Percentiles rank a stretch among this genome's conserved stretches.
These are phyloP conservation scores for Podarcis cretensis DNA, from an alignment of 2,113 vertebrate genomes.

Conservation along the genomic window DNA sequence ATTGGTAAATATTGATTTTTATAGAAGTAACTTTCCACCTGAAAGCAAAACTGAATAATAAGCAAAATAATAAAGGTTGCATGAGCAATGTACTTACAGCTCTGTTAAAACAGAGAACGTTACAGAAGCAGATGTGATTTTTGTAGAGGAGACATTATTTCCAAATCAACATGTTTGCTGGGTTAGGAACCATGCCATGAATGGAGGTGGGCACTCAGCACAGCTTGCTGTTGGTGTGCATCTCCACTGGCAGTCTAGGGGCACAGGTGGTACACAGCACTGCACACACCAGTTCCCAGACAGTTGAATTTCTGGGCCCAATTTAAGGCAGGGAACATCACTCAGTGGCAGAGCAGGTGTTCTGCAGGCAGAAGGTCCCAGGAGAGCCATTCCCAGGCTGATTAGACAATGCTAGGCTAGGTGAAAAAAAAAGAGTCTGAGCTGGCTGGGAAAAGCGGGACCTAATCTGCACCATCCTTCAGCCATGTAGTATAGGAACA, in stretches of 20 bases:
- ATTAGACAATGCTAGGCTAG: background rate
- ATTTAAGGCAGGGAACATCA: background rate
- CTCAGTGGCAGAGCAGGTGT: background rate
- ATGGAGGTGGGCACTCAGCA: background rate
- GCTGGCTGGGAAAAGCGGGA: background rate
- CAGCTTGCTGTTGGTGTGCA: background rate
- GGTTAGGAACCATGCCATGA: background rate
- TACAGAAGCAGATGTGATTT: background rate
- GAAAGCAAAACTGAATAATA: conserved; percentile 4
- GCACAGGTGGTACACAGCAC: background rate
- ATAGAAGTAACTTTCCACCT: background rate
- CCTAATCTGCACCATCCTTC: background rate
- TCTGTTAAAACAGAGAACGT: background rate
- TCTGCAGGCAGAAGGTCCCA: background rate
- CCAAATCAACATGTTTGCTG: background rate
- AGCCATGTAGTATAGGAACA: background rate
- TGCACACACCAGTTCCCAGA: background rate
- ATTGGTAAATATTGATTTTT: conserved; percentile 15
- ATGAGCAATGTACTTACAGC: background rate
- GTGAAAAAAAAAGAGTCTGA: background rate
- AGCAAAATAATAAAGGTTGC: background rate
- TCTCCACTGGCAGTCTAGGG: background rate
- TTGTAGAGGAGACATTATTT: background rate
- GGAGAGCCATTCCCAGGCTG: background rate
- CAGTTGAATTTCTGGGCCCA: background rate